Conservation (phyloP, 2,888 invertebrate genomes). For the Drymonia ruficornis region DNA sequence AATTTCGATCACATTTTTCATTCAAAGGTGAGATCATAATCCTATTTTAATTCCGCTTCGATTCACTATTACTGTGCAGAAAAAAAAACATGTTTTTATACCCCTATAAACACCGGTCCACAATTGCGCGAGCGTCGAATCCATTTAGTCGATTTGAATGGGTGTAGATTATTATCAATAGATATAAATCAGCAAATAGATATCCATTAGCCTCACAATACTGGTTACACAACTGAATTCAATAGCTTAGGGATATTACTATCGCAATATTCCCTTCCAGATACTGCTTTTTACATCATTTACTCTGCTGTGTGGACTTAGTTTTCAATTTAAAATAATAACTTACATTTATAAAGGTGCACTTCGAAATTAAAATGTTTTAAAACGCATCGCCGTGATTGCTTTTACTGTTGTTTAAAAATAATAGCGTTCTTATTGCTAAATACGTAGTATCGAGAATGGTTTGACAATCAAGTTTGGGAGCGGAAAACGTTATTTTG, state of each 20-base stretch:
- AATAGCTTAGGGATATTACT: conserved; percentile 45
- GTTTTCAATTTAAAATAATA: conserved; percentile 56
- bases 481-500: conserved; percentile 58
- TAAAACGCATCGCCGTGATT: conserved; percentile 45
- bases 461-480: conserved; percentile 42
- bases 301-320: conserved; percentile 36
- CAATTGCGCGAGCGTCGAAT: conserved; percentile 58
- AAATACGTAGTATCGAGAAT: conserved; percentile 45
- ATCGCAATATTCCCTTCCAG: conserved; percentile 31
- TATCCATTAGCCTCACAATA: conserved; percentile 63
- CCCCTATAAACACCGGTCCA: conserved; percentile 51
- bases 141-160: conserved; percentile 67
- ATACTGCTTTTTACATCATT: conserved; percentile 27
- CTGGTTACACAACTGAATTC: conserved; percentile 52
- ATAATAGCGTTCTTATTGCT: conserved; percentile 27
- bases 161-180: conserved; percentile 65
- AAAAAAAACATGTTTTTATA: conserved; percentile 48
- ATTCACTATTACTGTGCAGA: conserved; percentile 37
- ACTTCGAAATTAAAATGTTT: conserved; percentile 79
- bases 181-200: conserved; percentile 72
- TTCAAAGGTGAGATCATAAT: conserved; percentile 48
- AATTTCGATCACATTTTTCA: conserved; percentile 29
- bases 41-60: conserved; percentile 51
- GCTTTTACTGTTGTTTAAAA: conserved; percentile 20
- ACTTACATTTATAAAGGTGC: conserved; percentile 67